phyloP scores from a whole-genome alignment of 2,888 invertebrate species.

The Leucoptera coffeella region DNA sequence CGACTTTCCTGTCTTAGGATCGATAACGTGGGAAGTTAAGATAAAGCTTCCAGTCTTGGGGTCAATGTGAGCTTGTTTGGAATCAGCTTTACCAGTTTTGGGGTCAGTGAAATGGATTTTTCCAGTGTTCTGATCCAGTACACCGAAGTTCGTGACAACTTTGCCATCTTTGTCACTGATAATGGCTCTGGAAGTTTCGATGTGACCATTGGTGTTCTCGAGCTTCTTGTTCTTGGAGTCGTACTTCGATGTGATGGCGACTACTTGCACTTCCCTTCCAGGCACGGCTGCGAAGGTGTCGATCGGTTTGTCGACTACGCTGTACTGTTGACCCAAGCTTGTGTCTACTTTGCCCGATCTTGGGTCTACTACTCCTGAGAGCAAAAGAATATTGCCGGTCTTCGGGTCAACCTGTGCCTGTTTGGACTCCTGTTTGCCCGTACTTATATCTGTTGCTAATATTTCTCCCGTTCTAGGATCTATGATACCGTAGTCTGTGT shows the following conservation, averaged over 20 bases:
- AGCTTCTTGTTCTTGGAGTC: constrained; percentile 55
- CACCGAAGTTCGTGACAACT: constrained; percentile 59
- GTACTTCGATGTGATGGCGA: constrained; percentile 54
- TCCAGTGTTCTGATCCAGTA: constrained; percentile 56
- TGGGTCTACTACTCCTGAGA: constrained; percentile 52
- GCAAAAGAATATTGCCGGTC: constrained; percentile 45
- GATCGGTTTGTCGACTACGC: constrained; percentile 54
- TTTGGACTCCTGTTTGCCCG: constrained; percentile 35
- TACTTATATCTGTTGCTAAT: constrained; percentile 29
- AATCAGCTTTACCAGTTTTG: constrained; percentile 56
- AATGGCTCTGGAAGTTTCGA: constrained; percentile 45
- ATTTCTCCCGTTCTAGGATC: constrained; percentile 56
- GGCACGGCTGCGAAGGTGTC: constrained; percentile 28
- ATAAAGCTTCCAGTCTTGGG: constrained; percentile 51
- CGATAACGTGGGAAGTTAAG: constrained; percentile 53
- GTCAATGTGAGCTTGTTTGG: constrained; percentile 53
- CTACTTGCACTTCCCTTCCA: constrained; percentile 49
- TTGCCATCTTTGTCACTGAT: constrained; percentile 66
- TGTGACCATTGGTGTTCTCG: constrained; percentile 49
- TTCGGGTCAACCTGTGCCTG: constrained; percentile 40
- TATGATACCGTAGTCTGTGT: constrained; percentile 55
- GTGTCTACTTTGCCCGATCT: constrained; percentile 53
- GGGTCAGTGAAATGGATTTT: constrained; percentile 52
- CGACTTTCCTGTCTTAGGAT: constrained; percentile 57
- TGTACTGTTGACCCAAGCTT: constrained; percentile 53